These are phyloP conservation scores for Heteromormyrus szaboi DNA, from an alignment of 2,797 vertebrate species.

Conservation along the genomic window DNA sequence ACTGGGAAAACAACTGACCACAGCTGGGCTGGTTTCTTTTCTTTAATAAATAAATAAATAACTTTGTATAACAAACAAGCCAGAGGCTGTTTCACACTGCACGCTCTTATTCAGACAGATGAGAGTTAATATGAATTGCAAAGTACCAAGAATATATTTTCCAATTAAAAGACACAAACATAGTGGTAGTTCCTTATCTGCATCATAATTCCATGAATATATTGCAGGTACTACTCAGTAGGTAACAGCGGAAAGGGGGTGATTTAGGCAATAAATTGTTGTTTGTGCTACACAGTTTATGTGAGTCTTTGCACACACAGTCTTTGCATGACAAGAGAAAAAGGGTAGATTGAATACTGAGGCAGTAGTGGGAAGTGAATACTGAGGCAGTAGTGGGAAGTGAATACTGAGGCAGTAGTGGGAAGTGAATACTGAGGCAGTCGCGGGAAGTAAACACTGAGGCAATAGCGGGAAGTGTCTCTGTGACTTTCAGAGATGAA, in stretches of 20 bases:
- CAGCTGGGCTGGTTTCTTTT: background rate
- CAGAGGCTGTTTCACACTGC: background rate
- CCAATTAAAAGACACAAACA: background rate
- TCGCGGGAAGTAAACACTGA: background rate
- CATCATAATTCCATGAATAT: background rate
- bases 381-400: background rate
- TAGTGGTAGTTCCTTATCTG: background rate
- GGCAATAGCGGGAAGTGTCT: background rate
- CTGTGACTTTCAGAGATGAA: conserved; percentile 15
- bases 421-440: background rate
- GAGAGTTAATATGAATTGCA: background rate
- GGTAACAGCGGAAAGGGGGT: background rate
- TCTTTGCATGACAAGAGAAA: background rate
- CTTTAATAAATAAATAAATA: no score
- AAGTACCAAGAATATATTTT: background rate
- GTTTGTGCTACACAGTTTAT: background rate
- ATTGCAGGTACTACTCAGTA: background rate
- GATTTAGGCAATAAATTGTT: background rate
- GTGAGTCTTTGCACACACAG: background rate
- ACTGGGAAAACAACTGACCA: background rate
- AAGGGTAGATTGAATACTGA: background rate
- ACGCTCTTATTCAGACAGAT: background rate
- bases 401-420: background rate
- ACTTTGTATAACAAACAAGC: background rate
- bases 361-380: background rate